Percentiles rank a stretch among this genome's conserved stretches.
phyloP scores from a whole-genome alignment of 2,888 invertebrate genomes.

The Anthophora plumipes region DNA sequence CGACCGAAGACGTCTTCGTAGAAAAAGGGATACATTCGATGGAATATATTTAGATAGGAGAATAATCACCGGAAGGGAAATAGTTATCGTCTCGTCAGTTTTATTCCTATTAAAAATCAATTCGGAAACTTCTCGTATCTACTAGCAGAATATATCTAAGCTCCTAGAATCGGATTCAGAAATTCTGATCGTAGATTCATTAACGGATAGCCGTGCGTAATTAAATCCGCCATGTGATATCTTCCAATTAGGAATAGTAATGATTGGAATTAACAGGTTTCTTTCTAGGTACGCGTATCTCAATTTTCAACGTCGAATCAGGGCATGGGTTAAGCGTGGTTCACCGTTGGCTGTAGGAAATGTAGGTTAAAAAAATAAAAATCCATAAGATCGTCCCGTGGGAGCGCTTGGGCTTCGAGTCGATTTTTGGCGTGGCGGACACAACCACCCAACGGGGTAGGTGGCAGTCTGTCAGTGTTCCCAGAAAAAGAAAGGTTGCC shows the following conservation, averaged over 20 bases:
- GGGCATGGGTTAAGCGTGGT: conserved; percentile 14
- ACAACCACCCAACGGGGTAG: neutral
- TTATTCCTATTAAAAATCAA: neutral
- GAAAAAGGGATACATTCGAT: neutral
- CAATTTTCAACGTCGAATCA: neutral
- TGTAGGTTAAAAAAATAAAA: conserved; percentile 50
- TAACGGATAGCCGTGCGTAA: neutral
- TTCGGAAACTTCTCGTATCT: neutral
- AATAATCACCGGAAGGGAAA: neutral
- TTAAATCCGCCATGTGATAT: conserved; percentile 13
- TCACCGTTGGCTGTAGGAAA: conserved; percentile 13
- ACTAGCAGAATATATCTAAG: no score
- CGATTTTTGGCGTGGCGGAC: conserved; percentile 40
- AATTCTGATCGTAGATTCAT: conserved; percentile 18
- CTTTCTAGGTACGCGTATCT: neutral
- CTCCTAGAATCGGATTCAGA: neutral
- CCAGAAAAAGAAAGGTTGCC: conserved; percentile 43
- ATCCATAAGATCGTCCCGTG: conserved; percentile 40
- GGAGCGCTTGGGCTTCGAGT: conserved; percentile 38
- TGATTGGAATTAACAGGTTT: neutral
- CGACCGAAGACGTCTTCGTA: conserved; percentile 10
- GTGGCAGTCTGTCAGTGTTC: conserved; percentile 51
- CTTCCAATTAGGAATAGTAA: neutral
- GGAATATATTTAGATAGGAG: neutral
- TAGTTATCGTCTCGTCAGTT: no score